Percentiles rank a stretch among this genome's conserved stretches.
Conservation (phyloP, 2,113 vertebrate species). For the Athene noctua region DNA sequence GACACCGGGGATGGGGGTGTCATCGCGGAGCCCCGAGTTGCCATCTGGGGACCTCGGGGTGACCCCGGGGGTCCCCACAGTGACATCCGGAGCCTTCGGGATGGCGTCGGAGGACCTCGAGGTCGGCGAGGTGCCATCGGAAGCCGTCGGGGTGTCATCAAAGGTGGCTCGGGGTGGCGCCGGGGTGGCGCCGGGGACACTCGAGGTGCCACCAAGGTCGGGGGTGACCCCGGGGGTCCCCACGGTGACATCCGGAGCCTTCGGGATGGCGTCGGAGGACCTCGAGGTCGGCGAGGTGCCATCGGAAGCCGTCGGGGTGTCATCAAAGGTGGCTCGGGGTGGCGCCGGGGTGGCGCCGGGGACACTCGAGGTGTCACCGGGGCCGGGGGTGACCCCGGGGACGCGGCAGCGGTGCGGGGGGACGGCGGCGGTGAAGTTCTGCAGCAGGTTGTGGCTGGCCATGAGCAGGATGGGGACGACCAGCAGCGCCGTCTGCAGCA, state of each 20-base stretch:
- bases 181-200: neutral
- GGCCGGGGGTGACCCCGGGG: neutral
- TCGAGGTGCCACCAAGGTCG: accelerated
- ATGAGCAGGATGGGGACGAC: constrained; percentile 75
- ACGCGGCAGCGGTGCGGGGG: constrained; percentile 72
- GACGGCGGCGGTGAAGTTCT: constrained; percentile 79
- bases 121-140: neutral
- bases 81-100: neutral
- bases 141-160: accelerated
- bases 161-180: neutral
- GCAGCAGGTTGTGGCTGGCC: constrained; percentile 85
- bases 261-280: neutral
- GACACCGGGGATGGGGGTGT: neutral
- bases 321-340: neutral
- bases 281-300: neutral
- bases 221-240: neutral
- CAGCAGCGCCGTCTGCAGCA: constrained; percentile 74
- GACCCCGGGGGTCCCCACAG: neutral
- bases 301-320: accelerated
- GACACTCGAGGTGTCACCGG: neutral
- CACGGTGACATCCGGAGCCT: neutral
- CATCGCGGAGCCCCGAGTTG: neutral
- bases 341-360: neutral
- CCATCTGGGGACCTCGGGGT: neutral
- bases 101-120: neutral